Conservation (phyloP, 2,888 invertebrate genomes). For the Euclidia mi region DNA sequence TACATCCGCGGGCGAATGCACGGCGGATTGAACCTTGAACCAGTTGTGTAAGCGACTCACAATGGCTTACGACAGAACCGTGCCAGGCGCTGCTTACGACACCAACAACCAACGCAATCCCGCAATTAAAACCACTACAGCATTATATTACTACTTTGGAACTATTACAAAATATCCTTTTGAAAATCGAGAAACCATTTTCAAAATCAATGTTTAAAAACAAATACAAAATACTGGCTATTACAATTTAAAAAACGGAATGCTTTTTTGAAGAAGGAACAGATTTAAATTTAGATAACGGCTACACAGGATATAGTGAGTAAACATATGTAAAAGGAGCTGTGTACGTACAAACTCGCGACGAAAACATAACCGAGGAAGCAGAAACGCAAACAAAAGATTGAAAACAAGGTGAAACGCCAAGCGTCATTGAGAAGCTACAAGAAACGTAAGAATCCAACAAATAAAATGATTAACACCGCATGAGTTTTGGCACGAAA, state of each 20-base stretch:
- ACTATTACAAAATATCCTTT: constrained; percentile 41
- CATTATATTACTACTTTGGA: constrained; percentile 42
- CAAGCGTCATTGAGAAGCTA: constrained; percentile 52
- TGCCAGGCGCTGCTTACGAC: constrained; percentile 84
- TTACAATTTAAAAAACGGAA: background rate
- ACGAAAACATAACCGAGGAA: constrained; percentile 71
- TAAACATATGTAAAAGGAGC: constrained; percentile 52
- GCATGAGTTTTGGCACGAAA: constrained; percentile 75
- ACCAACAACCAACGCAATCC: constrained; percentile 69
- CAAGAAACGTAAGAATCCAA: constrained; percentile 55
- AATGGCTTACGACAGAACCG: constrained; percentile 86
- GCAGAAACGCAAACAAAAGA: constrained; percentile 72
- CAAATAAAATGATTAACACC: constrained; percentile 66
- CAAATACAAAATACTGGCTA: background rate
- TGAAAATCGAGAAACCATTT: constrained; percentile 5
- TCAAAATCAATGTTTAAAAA: background rate
- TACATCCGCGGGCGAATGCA: constrained; percentile 87
- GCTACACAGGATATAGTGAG: constrained; percentile 52
- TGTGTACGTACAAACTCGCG: constrained; percentile 53
- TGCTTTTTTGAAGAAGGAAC: constrained; percentile 39
- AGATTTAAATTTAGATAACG: constrained; percentile 41
- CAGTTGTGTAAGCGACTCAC: constrained; percentile 87
- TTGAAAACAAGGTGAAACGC: constrained; percentile 66
- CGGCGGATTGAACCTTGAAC: constrained; percentile 86
- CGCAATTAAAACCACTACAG: constrained; percentile 69